phyloP scores from a whole-genome alignment of 92 coral and sea anemone genomes.

The Porites cylindrica region DNA sequence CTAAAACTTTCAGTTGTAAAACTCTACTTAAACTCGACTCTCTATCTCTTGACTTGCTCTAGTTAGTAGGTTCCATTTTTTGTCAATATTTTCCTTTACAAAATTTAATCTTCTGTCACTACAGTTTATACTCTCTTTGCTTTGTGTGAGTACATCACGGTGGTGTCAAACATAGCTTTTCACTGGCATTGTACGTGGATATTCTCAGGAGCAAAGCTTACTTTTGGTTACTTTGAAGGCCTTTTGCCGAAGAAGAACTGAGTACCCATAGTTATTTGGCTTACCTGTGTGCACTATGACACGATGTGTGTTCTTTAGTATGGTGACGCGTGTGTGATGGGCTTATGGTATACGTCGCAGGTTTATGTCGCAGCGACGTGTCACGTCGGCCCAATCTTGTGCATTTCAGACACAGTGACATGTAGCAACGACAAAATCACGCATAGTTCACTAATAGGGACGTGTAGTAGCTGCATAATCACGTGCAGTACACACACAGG shows the following conservation, averaged over 20 bases:
- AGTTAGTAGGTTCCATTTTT: neutral
- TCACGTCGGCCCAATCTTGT: too few species aligned
- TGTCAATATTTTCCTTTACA: conserved; percentile 29
- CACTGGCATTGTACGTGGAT: conserved; percentile 55
- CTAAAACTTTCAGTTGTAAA: too few species aligned
- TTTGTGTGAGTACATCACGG: conserved; percentile 84
- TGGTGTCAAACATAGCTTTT: conserved; percentile 87
- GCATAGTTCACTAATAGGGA: too few species aligned
- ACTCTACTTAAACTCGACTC: too few species aligned
- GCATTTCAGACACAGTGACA: too few species aligned
- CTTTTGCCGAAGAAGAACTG: conserved; percentile 1
- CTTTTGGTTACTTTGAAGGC: conserved; percentile 2
- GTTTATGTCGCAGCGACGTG: too few species aligned
- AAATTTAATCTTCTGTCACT: neutral
- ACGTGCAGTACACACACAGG: too few species aligned
- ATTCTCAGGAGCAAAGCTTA: neutral
- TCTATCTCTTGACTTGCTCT: neutral
- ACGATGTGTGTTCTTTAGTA: too few species aligned
- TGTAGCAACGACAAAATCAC: too few species aligned
- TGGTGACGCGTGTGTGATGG: too few species aligned
- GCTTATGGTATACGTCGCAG: too few species aligned
- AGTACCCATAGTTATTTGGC: neutral
- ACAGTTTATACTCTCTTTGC: conserved; percentile 96
- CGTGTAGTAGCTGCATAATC: too few species aligned
- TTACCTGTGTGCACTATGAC: neutral